A percentile compares a stretch with the other conserved stretches of the same genome.
phyloP scores from a whole-genome alignment of 2,113 vertebrate genomes.

The Spea multiplicata region DNA sequence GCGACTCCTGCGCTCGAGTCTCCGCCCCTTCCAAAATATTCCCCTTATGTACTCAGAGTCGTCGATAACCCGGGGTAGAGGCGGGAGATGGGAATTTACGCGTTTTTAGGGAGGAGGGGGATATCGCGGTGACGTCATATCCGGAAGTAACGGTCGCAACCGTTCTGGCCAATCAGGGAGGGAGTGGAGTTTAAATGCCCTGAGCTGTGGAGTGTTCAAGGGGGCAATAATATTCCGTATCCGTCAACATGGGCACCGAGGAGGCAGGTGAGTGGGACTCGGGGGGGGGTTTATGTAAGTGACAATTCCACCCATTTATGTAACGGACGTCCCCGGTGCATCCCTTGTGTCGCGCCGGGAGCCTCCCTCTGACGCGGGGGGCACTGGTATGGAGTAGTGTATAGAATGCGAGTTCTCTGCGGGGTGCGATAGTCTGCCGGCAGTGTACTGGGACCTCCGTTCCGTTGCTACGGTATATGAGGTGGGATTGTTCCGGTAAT shows the following conservation, averaged over 20 bases:
- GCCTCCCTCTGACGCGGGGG: too few relatives aligned
- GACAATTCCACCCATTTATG: too few relatives aligned
- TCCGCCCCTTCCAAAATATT: too few relatives aligned
- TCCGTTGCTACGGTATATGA: too few relatives aligned
- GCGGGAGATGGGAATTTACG: not conserved
- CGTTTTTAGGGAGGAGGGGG: not conserved
- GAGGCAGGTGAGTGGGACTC: slow-evolving; percentile 63
- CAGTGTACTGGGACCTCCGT: too few relatives aligned
- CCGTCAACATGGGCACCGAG: slow-evolving; percentile 66
- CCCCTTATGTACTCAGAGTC: not conserved
- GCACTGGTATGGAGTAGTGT: too few relatives aligned
- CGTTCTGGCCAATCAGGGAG: slow-evolving; percentile 63
- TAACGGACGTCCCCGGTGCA: too few relatives aligned
- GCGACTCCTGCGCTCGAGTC: too few relatives aligned
- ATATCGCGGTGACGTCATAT: slow-evolving; percentile 47
- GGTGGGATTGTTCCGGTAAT: too few relatives aligned
- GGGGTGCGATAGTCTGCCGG: too few relatives aligned
- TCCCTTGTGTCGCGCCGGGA: too few relatives aligned
- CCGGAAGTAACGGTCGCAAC: slow-evolving; percentile 60
- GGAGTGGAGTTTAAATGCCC: slow-evolving; percentile 63
- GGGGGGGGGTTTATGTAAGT: not conserved
- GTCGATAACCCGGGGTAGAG: not conserved
- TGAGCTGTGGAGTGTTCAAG: not conserved
- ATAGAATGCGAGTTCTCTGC: too few relatives aligned
- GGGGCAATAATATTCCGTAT: not conserved